Conservation (phyloP, 2,797 vertebrate genomes). For the Fistularia tabacaria region DNA sequence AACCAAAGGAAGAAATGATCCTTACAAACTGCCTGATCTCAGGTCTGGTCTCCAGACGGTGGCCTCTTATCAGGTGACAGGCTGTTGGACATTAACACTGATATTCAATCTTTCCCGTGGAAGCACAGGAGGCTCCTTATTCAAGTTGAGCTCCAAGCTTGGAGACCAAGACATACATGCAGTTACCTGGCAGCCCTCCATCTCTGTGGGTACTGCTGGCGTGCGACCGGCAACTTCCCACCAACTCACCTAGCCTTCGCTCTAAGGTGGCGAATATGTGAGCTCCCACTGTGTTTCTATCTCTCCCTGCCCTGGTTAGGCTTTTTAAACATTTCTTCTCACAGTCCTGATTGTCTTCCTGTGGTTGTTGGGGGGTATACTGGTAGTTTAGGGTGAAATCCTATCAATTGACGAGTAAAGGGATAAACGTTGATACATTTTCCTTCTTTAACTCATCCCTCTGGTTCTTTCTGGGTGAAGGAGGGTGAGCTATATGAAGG, state of each 20-base stretch:
- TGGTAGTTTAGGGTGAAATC: constrained; percentile 43
- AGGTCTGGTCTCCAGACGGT: constrained; percentile 17
- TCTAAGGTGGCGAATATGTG: constrained; percentile 22
- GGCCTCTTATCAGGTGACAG: constrained; percentile 46
- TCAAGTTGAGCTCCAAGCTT: constrained; percentile 13
- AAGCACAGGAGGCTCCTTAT: constrained; percentile 38
- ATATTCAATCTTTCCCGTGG: constrained; percentile 46
- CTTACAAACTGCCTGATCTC: constrained; percentile 18
- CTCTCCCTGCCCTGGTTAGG: constrained; percentile 12
- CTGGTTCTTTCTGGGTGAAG: constrained; percentile 11
- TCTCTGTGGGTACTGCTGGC: constrained; percentile 45
- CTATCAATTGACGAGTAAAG: constrained; percentile 52
- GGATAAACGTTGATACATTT: constrained; percentile 28
- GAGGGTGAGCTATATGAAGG: too few relatives aligned
- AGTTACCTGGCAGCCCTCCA: constrained; percentile 50
- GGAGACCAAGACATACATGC: constrained; percentile 62
- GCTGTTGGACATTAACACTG: constrained; percentile 52
- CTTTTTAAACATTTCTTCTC: constrained; percentile 4
- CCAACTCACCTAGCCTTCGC: constrained; percentile 13
- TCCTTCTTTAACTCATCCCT: constrained; percentile 18
- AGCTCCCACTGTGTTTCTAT: constrained; percentile 34
- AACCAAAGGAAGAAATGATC: constrained; percentile 18
- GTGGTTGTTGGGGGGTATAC: constrained; percentile 35
- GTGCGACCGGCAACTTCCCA: constrained; percentile 11
- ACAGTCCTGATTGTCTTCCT: constrained; percentile 35